These are phyloP conservation scores for Lamprotornis superbus DNA, from an alignment of 2,113 vertebrate genomes.

Conservation along the genomic window DNA sequence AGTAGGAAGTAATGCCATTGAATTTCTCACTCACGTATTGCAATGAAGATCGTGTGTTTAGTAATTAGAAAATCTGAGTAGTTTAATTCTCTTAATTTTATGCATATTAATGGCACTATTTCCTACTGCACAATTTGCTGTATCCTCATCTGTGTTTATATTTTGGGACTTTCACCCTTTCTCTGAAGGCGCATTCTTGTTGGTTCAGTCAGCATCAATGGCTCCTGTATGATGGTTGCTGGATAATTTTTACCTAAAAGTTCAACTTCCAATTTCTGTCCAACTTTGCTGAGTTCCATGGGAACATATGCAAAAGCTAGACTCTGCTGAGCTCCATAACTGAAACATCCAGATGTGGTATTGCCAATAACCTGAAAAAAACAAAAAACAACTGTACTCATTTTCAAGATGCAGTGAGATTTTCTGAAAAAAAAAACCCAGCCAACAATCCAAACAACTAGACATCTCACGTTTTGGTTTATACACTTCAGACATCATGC, in stretches of 20 bases:
- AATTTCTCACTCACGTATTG: not conserved
- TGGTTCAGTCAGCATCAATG: slow-evolving; percentile 89
- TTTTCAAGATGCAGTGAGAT: not conserved
- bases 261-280: slow-evolving; percentile 91
- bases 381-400: not conserved
- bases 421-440: not conserved
- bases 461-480: not conserved
- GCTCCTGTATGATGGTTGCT: slow-evolving; percentile 85
- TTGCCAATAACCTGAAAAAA: slow-evolving; percentile 90
- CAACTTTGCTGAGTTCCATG: slow-evolving; percentile 78
- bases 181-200: slow-evolving; percentile 81
- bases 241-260: slow-evolving; percentile 87
- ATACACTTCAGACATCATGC: not conserved
- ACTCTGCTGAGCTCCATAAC: slow-evolving; percentile 85
- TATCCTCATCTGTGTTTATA: slow-evolving; percentile 13
- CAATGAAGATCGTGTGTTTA: not conserved
- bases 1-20: not conserved
- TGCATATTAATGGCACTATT: not conserved
- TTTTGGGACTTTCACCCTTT: slow-evolving; percentile 67
- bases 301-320: slow-evolving; percentile 94
- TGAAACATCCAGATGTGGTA: slow-evolving; percentile 94
- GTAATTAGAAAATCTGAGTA: not conserved
- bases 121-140: not conserved
- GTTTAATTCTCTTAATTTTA: not conserved
- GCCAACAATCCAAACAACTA: not conserved